A percentile compares a stretch with the other conserved stretches of the same genome.
Conservation (phyloP, 1,140 invertebrate species). For the Cyclargus thomasi region DNA sequence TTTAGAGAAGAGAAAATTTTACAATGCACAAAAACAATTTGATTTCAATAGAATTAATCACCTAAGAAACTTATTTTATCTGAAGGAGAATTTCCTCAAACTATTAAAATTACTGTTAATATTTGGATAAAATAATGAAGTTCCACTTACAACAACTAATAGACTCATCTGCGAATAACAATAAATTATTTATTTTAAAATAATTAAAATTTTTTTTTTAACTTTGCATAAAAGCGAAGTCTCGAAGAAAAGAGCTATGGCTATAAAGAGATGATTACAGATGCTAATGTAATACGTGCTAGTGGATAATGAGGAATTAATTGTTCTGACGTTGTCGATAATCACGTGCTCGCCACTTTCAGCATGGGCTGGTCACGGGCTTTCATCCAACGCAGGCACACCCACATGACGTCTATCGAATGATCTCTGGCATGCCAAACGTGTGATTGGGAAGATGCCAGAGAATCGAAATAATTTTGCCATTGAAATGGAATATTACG, state of each 20-base stretch:
- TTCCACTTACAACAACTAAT: no score
- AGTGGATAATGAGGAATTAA: background rate
- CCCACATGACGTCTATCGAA: slow-evolving; percentile 27
- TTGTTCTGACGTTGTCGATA: background rate
- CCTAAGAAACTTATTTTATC: no score
- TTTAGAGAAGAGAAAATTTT: no score
- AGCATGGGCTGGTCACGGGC: slow-evolving; percentile 22
- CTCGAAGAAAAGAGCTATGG: background rate
- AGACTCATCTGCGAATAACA: no score
- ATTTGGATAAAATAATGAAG: no score
- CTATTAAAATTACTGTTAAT: no score
- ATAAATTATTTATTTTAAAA: no score
- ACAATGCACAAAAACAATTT: no score
- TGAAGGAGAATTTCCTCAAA: no score
- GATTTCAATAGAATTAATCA: no score
- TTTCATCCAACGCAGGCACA: slow-evolving; percentile 28
- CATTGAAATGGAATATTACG: slow-evolving; percentile 9
- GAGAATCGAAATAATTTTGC: slow-evolving; percentile 4
- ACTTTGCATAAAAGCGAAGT: background rate
- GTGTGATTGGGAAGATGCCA: slow-evolving; percentile 15
- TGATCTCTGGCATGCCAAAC: slow-evolving; percentile 27
- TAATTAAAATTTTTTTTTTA: no score
- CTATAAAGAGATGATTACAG: background rate
- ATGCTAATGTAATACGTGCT: background rate
- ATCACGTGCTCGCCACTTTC: slow-evolving; percentile 24